Evolutionary conservation across 2,113 vertebrate species (phyloP), one percentile per base, ranked within the genome.

Genomic region (Theropithecus gelada): DNA sequence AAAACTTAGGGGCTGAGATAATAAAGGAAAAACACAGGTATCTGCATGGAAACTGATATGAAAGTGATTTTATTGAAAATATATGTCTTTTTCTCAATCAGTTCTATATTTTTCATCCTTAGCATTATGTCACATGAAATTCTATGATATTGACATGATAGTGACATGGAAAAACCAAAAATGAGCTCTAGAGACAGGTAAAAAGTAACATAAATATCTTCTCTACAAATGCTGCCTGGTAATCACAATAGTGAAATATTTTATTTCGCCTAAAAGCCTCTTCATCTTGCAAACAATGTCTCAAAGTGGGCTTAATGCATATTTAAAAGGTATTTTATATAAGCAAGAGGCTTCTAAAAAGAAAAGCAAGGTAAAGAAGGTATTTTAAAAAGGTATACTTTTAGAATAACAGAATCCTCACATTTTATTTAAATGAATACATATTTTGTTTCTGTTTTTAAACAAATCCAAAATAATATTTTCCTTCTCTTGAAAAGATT

Each of bases 401-500:
- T 72, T 50, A 43, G 50, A 66, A 72, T 17, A 91, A 4, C 32
- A 68, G 72, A 92, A 78, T 70, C 55, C 10, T 38, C 82, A 11
- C 86, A 5, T 92, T 86, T 87, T 79, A 92, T 45, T 55, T 86
- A 78, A 73, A 81, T 61, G 25, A 76, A 57, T 72, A 68, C 35
- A n/a, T 76, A 35, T 81, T 75, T 68, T 83, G 20, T 64, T 98
- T 95, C 45, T 95, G 4, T 27, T 83, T 55, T 91, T 85, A 97
- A 98, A 94, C 1, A 0, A 40, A 30, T 22, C 11, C 87, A 91
- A 97, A 92, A 95, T 76, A 97, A 85, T 40, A 0, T 35, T 84
- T 83, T 86, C 55, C 35, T 10, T 95, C 35, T 95, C 72, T 98
- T 94, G 57, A 84, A 98, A 97, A 64, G n/a, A 93, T 8, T 25